Evolutionary conservation across 1,140 invertebrate species (phyloP).

Genomic region (Cephus cinctus): DNA sequence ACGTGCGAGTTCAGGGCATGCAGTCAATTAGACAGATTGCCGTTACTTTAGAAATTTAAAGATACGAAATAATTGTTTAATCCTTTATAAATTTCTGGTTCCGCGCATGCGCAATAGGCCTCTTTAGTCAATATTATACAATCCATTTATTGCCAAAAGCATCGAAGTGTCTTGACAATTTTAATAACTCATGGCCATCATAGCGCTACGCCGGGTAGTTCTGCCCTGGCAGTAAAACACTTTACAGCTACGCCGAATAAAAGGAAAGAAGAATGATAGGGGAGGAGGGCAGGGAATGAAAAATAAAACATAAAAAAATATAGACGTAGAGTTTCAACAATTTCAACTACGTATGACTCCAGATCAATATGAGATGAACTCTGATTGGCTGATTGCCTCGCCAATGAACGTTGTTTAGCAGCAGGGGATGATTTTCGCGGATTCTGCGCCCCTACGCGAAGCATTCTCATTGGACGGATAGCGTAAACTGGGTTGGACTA

Average conservation of each 20-base stretch:
- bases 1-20: neutral
- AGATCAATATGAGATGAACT: slow-evolving; percentile 9
- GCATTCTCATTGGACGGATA: slow-evolving; percentile 12
- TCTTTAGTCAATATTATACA: neutral
- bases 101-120: neutral
- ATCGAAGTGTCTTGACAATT: too few species aligned
- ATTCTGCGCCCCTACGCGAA: slow-evolving; percentile 13
- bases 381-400: slow-evolving; percentile 12
- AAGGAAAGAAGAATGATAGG: too few species aligned
- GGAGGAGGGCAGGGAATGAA: too few species aligned
- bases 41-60: too few species aligned
- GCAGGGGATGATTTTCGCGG: slow-evolving; percentile 2
- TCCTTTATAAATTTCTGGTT: neutral
- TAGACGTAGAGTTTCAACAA: slow-evolving; percentile 15
- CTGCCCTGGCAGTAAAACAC: slow-evolving; percentile 8
- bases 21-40: neutral
- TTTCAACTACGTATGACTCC: slow-evolving; percentile 4
- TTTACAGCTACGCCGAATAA: slow-evolving; percentile 16
- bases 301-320: slow-evolving; percentile 6
- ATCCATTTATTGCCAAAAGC: neutral
- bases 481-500: too few species aligned
- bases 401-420: neutral
- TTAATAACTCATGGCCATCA: neutral
- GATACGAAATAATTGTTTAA: too few species aligned
- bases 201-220: neutral